Evolutionary conservation across 2,888 invertebrate species (phyloP).

Genomic region (Aspidiotus rigidus): DNA sequence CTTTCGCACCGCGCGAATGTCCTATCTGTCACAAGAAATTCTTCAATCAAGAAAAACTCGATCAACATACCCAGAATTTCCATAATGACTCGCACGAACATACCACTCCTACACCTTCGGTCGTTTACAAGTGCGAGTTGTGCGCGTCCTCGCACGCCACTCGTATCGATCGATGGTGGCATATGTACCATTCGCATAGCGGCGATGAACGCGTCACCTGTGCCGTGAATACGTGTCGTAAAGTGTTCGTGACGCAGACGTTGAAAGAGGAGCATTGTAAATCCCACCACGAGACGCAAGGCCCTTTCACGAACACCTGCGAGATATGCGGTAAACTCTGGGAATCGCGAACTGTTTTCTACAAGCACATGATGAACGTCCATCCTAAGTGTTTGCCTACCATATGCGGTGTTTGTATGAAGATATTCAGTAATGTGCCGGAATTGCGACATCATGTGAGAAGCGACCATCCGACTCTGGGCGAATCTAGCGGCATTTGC

Average conservation of each 20-base stretch:
- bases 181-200: slow-evolving; percentile 44
- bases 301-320: slow-evolving; percentile 41
- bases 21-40: slow-evolving; percentile 46
- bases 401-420: slow-evolving; percentile 47
- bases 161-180: slow-evolving; percentile 48
- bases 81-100: slow-evolving; percentile 37
- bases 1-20: slow-evolving; percentile 40
- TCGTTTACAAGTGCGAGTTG: slow-evolving; percentile 43
- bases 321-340: slow-evolving; percentile 47
- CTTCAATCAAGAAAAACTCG: slow-evolving; percentile 46
- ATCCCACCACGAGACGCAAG: slow-evolving; percentile 45
- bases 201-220: slow-evolving; percentile 42
- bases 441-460: slow-evolving; percentile 45
- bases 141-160: slow-evolving; percentile 46
- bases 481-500: slow-evolving; percentile 45
- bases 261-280: slow-evolving; percentile 44
- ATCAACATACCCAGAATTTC: slow-evolving; percentile 45
- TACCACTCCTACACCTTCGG: slow-evolving; percentile 30
- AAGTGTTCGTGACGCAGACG: slow-evolving; percentile 45
- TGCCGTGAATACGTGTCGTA: slow-evolving; percentile 38
- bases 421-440: slow-evolving; percentile 45
- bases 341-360: slow-evolving; percentile 48
- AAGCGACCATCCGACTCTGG: slow-evolving; percentile 45
- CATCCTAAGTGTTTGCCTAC: slow-evolving; percentile 47
- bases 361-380: slow-evolving; percentile 49